Evolutionary conservation across 2,888 invertebrate genomes (phyloP).

Genomic region (Endotricha flammealis): DNA sequence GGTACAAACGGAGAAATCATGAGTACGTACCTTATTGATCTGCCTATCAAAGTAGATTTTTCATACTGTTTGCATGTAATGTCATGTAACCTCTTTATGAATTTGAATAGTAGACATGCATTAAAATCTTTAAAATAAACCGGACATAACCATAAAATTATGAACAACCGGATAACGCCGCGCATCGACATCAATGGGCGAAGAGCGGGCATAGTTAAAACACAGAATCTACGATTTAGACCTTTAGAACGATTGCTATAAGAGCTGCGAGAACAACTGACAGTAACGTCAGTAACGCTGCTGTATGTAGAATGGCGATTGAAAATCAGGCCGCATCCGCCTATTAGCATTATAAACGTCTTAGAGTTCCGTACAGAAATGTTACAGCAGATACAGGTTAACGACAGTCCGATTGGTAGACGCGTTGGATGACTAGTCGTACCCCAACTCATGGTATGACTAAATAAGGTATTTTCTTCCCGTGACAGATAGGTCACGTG

Average conservation of each 20-base stretch:
- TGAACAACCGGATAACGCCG: constrained; percentile 49
- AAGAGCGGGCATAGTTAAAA: constrained; percentile 16
- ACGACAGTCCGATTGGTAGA: constrained; percentile 13
- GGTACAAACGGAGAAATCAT: constrained; percentile 25
- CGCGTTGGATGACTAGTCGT: neutral
- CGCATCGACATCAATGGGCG: constrained; percentile 49
- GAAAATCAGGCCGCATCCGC: constrained; percentile 65
- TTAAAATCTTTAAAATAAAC: constrained; percentile 25
- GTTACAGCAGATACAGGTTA: constrained; percentile 20
- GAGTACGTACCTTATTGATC: constrained; percentile 9
- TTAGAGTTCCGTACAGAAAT: constrained; percentile 44
- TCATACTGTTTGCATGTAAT: too few relatives aligned
- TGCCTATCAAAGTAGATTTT: too few relatives aligned
- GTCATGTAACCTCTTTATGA: too few relatives aligned
- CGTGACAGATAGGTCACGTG: too few relatives aligned
- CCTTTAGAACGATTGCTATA: constrained; percentile 13
- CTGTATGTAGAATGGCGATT: constrained; percentile 33
- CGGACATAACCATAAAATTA: constrained; percentile 38
- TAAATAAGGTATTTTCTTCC: too few relatives aligned
- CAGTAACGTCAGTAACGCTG: constrained; percentile 14
- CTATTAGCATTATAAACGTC: constrained; percentile 52
- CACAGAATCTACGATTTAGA: constrained; percentile 13
- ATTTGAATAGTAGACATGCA: too few relatives aligned
- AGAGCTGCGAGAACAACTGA: constrained; percentile 1
- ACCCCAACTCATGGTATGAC: too few relatives aligned